Conservation (phyloP, 2,113 vertebrate genomes). For the Tragelaphus imberbis region DNA sequence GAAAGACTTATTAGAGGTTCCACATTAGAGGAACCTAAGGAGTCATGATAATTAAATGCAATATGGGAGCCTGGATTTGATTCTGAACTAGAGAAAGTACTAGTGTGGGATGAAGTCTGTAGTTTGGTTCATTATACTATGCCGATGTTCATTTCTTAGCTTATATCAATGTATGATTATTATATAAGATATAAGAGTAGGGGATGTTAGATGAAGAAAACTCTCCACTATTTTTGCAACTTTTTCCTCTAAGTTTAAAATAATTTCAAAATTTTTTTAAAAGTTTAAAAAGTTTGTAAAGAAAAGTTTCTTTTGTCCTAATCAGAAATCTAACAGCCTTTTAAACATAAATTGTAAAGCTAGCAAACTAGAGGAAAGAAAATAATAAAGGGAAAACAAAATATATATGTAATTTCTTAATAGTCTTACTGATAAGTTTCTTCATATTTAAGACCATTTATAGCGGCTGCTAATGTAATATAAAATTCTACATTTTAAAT, state of each 20-base stretch:
- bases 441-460: not conserved
- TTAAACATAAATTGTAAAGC: slow-evolving; percentile 25
- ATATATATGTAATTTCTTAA: not conserved
- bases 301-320: not conserved
- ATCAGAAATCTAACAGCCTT: not conserved
- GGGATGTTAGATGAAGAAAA: not conserved
- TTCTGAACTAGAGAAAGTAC: not conserved
- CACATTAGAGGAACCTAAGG: not conserved
- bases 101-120: not conserved
- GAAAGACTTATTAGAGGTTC: not conserved
- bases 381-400: not conserved
- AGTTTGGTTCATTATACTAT: not conserved
- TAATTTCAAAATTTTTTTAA: not conserved
- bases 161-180: not conserved
- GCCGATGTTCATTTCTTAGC: not conserved
- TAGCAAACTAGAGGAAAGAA: not conserved
- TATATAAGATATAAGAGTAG: not conserved
- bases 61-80: not conserved
- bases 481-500: not conserved
- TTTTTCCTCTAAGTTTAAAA: not conserved
- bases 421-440: not conserved
- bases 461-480: not conserved
- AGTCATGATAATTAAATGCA: not conserved
- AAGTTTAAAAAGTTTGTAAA: not conserved
- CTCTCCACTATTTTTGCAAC: not conserved